A percentile compares a stretch with the other conserved stretches of the same genome.
Evolutionary conservation across 2,797 vertebrate species (phyloP).

Genomic region (Hipposideros larvatus): DNA sequence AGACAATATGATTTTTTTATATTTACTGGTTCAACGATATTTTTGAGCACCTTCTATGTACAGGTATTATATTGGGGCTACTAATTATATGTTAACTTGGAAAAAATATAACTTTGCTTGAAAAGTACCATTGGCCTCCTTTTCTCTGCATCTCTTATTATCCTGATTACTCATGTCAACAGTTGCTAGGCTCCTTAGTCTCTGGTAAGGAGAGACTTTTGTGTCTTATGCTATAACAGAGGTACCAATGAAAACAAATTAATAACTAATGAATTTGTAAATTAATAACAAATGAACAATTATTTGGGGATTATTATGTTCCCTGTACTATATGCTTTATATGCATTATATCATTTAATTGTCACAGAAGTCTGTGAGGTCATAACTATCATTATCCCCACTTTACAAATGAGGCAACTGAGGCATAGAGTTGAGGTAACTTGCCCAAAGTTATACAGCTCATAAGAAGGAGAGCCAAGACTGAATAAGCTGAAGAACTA

Average conservation of each 20-base stretch:
- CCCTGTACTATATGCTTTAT: background rate
- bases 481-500: background rate
- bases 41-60: background rate
- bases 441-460: background rate
- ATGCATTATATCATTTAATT: background rate
- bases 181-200: background rate
- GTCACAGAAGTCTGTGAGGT: background rate
- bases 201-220: background rate
- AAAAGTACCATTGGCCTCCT: background rate
- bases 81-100: slow-evolving; percentile 38
- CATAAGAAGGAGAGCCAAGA: background rate
- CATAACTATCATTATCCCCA: background rate
- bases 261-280: background rate
- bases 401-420: background rate
- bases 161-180: background rate
- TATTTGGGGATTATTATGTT: background rate
- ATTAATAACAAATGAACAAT: background rate
- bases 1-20: slow-evolving; percentile 13
- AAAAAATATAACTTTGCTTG: slow-evolving; percentile 45
- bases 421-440: background rate
- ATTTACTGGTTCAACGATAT: background rate
- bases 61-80: background rate
- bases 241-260: slow-evolving; percentile 1
- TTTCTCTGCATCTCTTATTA: background rate
- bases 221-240: background rate